These are phyloP conservation scores for Drosophila equinoxialis DNA, from an alignment of 1,140 invertebrate species.

Conservation along the genomic window DNA sequence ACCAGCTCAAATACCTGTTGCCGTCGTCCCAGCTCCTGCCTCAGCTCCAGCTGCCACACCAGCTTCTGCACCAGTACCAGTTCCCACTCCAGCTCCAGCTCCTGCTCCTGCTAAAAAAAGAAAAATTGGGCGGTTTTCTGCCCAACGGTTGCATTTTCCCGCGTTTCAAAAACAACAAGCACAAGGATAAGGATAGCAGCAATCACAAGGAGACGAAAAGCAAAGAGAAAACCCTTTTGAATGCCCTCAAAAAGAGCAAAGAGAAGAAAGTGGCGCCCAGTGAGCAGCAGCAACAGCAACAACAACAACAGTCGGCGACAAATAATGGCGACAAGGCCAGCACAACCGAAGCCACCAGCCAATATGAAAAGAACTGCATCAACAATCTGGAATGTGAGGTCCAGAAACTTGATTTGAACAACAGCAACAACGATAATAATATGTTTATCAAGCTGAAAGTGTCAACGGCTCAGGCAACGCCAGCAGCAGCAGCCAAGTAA, in stretches of 20 bases:
- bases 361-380: conserved; percentile 81
- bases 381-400: conserved; percentile 78
- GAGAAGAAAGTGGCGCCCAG: conserved; percentile 77
- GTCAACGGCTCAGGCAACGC: conserved; percentile 46
- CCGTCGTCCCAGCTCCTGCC: neutral
- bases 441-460: conserved; percentile 81
- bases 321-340: conserved; percentile 34
- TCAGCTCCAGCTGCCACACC: conserved; percentile 6
- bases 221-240: conserved; percentile 80
- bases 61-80: conserved; percentile 21
- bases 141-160: conserved; percentile 82
- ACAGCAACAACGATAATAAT: conserved; percentile 62
- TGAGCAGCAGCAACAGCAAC: conserved; percentile 42
- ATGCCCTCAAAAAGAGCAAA: conserved; percentile 79
- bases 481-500: conserved; percentile 69
- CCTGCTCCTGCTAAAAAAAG: conserved; percentile 65
- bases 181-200: conserved; percentile 78
- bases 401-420: conserved; percentile 78
- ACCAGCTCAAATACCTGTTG: neutral
- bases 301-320: neutral
- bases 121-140: conserved; percentile 80
- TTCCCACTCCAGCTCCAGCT: conserved; percentile 44
- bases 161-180: conserved; percentile 82
- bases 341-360: conserved; percentile 47
- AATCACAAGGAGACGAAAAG: conserved; percentile 78